Evolutionary conservation across 2,888 invertebrate genomes (phyloP), one percentile per base, ranked within the genome.

Genomic region (Sympetrum striolatum): DNA sequence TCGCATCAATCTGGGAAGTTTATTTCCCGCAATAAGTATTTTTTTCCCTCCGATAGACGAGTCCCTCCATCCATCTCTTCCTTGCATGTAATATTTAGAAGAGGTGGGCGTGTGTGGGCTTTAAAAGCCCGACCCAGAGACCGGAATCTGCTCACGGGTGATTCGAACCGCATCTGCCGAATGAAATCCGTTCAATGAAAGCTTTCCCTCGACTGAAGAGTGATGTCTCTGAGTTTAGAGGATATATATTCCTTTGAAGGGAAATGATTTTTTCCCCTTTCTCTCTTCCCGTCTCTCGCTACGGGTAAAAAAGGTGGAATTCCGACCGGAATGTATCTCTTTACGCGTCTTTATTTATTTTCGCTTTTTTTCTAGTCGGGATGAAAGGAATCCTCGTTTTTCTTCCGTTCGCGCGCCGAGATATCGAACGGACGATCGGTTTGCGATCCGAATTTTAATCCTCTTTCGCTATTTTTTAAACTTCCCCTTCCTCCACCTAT

Each of bases 71-170:
- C 81, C 81, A 8, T 44, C 81, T n/a, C 81, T 37, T 35, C 80
- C 53, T 25, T 60, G 86, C 86, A 86, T 86, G 86, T 60, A 86
- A 86, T 86, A 86, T 86, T 86, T 86, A 86, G 86, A 60, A 86
- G 86, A 86, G 14, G 35, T 22, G 53, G 53, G 58, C 35, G 31
- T 12, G 37, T 3, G 58, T 10, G 37, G 60, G 60, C 60, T 86
- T 22, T 60, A 39, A 86, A 86, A 86, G 86, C 60, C 60, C 86
- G 86, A 86, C 86, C 86, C 86, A 86, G 60, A 86, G 86, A 86
- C 86, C 86, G 60, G 86, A 86, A 86, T 86, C 37, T 86, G 86
- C 86, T 60, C 86, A 86, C 86, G 86, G 86, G 86, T 86, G 86
- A 60, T 86, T 86, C 64, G 64, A 86, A 86, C 86, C 60, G 86